phyloP scores from a whole-genome alignment of 2,888 invertebrate genomes.

The Hyposoter didymator region DNA sequence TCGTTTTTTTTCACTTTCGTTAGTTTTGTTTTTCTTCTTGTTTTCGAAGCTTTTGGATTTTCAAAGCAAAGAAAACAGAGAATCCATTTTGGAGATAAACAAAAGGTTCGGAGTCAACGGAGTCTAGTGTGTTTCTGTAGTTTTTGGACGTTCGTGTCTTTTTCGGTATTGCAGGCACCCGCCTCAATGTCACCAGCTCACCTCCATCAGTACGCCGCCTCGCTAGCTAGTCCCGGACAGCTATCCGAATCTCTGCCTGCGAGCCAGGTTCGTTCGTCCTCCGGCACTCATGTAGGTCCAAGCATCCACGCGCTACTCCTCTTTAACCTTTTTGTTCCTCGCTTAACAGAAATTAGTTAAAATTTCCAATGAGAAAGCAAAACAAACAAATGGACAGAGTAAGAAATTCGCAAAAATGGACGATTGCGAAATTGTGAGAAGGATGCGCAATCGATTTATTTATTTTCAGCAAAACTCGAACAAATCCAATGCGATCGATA shows the following conservation, averaged over 20 bases:
- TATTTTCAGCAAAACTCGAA: slow-evolving; percentile 6
- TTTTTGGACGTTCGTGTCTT: slow-evolving; percentile 65
- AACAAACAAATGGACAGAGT: background rate
- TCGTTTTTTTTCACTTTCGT: slow-evolving; percentile 8
- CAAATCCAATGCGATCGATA: slow-evolving; percentile 1
- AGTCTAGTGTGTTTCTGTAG: slow-evolving; percentile 57
- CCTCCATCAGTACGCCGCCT: slow-evolving; percentile 89
- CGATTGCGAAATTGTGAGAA: slow-evolving; percentile 1
- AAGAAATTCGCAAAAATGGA: background rate
- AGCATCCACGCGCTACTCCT: slow-evolving; percentile 65
- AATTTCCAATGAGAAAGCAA: background rate
- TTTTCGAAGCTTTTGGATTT: background rate
- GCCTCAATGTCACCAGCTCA: slow-evolving; percentile 96
- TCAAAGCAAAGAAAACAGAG: background rate
- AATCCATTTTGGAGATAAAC: slow-evolving; percentile 3
- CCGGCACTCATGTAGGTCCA: slow-evolving; percentile 68
- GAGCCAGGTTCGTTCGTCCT: slow-evolving; percentile 89
- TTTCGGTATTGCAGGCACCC: slow-evolving; percentile 88
- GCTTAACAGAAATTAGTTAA: slow-evolving; percentile 36
- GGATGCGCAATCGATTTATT: too few relatives aligned
- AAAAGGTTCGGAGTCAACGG: slow-evolving; percentile 23
- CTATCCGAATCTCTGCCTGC: slow-evolving; percentile 92
- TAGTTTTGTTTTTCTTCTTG: background rate
- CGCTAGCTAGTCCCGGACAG: slow-evolving; percentile 85
- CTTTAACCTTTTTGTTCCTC: slow-evolving; percentile 11